Evolutionary conservation across 1,140 invertebrate species (phyloP).

Genomic region (Eupristina koningsbergeri): DNA sequence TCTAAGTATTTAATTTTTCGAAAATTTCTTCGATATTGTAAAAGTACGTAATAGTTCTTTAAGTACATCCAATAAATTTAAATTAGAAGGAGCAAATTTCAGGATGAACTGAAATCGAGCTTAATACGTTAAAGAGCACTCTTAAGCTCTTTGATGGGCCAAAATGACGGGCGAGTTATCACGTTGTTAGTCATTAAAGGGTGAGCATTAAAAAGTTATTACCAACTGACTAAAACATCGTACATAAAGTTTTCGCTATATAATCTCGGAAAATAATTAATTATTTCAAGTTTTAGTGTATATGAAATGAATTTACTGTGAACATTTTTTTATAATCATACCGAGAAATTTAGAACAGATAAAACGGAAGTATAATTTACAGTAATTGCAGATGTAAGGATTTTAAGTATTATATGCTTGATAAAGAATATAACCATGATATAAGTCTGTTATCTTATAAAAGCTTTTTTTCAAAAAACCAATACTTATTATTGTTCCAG

Average conservation of each 20-base stretch:
- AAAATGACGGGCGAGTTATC: conserved; percentile 38
- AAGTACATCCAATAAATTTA: conserved; percentile 40
- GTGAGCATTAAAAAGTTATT: conserved; percentile 46
- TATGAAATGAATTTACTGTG: neutral
- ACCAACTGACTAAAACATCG: conserved; percentile 29
- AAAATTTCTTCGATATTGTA: conserved; percentile 15
- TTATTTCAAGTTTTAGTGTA: conserved; percentile 17
- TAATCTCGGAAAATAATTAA: conserved; percentile 35
- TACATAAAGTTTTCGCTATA: conserved; percentile 22
- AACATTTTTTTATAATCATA: neutral
- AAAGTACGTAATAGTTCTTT: conserved; percentile 36
- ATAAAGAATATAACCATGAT: neutral
- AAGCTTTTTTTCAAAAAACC: neutral
- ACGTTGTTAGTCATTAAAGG: conserved; percentile 43
- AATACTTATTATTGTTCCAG: neutral
- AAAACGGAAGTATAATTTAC: neutral
- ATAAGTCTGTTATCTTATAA: neutral
- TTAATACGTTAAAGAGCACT: conserved; percentile 35
- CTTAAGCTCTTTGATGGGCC: conserved; percentile 36
- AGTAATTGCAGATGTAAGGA: neutral
- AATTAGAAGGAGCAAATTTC: conserved; percentile 43
- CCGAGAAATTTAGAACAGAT: neutral
- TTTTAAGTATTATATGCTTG: neutral
- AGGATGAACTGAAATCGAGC: conserved; percentile 40
- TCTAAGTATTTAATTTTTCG: neutral